Conservation (phyloP, 1,140 invertebrate species). For the Trachymyrmex cornetzi region DNA sequence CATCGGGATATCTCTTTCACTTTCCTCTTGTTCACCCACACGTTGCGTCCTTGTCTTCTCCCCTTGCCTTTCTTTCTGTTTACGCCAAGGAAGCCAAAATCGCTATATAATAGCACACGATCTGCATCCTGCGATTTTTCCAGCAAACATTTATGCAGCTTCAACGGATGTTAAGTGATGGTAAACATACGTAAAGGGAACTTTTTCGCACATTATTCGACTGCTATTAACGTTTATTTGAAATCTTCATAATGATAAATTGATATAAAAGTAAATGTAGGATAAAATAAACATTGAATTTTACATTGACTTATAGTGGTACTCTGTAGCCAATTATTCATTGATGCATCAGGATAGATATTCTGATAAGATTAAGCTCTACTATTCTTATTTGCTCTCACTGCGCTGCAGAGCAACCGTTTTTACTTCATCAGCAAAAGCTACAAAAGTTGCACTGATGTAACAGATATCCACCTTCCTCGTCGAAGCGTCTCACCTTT, state of each 20-base stretch:
- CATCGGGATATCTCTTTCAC: constrained; percentile 17
- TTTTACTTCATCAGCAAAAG: constrained; percentile 27
- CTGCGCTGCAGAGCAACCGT: background rate
- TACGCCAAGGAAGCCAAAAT: constrained; percentile 24
- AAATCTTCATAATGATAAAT: background rate
- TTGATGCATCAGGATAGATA: background rate
- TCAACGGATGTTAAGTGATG: background rate
- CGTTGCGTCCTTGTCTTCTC: constrained; percentile 1
- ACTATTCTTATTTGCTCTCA: constrained; percentile 17
- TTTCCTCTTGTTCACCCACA: constrained; percentile 31
- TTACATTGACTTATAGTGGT: background rate
- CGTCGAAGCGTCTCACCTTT: constrained; percentile 35
- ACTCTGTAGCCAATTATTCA: background rate
- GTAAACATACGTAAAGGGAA: background rate
- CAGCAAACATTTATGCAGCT: constrained; percentile 26
- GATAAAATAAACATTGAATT: constrained; percentile 9
- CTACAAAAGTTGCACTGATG: constrained; percentile 33
- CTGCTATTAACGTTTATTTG: background rate
- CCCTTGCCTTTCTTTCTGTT: background rate
- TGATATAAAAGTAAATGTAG: background rate
- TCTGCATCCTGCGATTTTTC: background rate
- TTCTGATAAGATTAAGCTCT: constrained; percentile 10
- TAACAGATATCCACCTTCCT: constrained; percentile 47
- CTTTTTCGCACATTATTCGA: background rate
- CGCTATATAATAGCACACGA: constrained; percentile 20